These are phyloP conservation scores for Ceuthmochares aereus DNA, from an alignment of 2,113 vertebrate genomes.

Conservation along the genomic window DNA sequence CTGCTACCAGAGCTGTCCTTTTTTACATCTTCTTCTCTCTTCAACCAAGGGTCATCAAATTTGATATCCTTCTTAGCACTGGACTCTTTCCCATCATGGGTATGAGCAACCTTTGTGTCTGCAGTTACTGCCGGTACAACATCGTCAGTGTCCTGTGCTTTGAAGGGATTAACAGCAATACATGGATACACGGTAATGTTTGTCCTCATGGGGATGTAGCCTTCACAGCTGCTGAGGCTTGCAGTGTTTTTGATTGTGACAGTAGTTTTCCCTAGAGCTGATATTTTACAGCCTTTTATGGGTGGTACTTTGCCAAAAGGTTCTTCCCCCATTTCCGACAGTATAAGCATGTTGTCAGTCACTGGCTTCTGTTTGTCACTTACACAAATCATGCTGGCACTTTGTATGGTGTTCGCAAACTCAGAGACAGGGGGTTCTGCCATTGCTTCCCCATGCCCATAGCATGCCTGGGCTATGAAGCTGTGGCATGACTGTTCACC, in stretches of 20 bases:
- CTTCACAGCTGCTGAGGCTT: conserved; percentile 77
- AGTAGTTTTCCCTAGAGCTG: conserved; percentile 85
- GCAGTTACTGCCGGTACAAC: conserved; percentile 46
- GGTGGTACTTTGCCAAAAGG: conserved; percentile 74
- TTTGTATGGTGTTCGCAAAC: conserved; percentile 65
- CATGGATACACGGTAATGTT: conserved; percentile 86
- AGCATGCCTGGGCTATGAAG: conserved; percentile 86
- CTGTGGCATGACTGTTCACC: conserved; percentile 91
- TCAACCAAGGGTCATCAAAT: conserved; percentile 96
- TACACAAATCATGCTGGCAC: conserved; percentile 57
- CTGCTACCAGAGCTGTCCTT: conserved; percentile 28
- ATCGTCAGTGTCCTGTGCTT: conserved; percentile 72
- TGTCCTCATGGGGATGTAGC: conserved; percentile 85
- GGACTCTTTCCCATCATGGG: conserved; percentile 71
- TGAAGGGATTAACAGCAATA: conserved; percentile 83
- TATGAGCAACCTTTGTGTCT: not conserved
- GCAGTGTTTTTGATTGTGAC: conserved; percentile 81
- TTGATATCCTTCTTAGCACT: conserved; percentile 76
- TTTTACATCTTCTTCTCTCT: conserved; percentile 81
- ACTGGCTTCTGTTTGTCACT: conserved; percentile 73
- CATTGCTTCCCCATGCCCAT: conserved; percentile 89
- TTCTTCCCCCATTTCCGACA: conserved; percentile 76
- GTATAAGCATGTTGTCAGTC: conserved; percentile 73
- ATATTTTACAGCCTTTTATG: conserved; percentile 81
- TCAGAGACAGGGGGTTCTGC: conserved; percentile 80